Evolutionary conservation across 2,113 vertebrate genomes (phyloP), one percentile per base, ranked within the genome.

Genomic region (Hemichromis elongatus): DNA sequence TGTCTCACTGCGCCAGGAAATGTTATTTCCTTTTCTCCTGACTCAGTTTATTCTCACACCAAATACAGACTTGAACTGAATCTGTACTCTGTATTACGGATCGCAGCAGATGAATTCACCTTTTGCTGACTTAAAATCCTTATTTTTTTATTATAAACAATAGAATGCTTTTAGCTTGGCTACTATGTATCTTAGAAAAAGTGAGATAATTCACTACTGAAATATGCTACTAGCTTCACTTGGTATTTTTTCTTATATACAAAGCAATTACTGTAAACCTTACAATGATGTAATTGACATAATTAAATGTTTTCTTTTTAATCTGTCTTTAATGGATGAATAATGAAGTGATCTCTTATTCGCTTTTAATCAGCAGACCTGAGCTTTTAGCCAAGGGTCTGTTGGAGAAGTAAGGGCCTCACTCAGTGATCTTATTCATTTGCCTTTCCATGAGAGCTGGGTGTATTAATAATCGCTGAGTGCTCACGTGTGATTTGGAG

Each of bases 141-240:
- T 63, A 2, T 37, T 73, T 50, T 53, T 28, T 73, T 50, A 40
- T 68, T 70, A 70, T 45, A 73, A 50, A 19, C 28, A 73, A 50
- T 30, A 30, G 10, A 50, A 75, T 2, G 42, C 40, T 75, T 10
- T 19, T 30, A 50, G 70, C 8, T 75, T 30, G 42, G 24, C 24
- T 73, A 9, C 18, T 19, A 47, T 14, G 47, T 18, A 47, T 19
- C 14, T 5, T 28, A 73, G 4, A 63, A 24, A 16, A 16, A 45
- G 30, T 61, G 57, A 61, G 30, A 63, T 63, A 37, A 37, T 37
- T 63, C 59, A 63, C 59, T 63, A 63, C 59, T 63, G 33, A 37
- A 63, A 63, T 77, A 18, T 28, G n/a, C 7, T 57, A n/a, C 8
- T 56, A 42, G 2, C 12, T 55, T 33, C 12, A 9, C 45, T 55